Base-by-base conservation (phyloP, 2,888 invertebrate genomes). In the Schizotus pectinicornis region DNA sequence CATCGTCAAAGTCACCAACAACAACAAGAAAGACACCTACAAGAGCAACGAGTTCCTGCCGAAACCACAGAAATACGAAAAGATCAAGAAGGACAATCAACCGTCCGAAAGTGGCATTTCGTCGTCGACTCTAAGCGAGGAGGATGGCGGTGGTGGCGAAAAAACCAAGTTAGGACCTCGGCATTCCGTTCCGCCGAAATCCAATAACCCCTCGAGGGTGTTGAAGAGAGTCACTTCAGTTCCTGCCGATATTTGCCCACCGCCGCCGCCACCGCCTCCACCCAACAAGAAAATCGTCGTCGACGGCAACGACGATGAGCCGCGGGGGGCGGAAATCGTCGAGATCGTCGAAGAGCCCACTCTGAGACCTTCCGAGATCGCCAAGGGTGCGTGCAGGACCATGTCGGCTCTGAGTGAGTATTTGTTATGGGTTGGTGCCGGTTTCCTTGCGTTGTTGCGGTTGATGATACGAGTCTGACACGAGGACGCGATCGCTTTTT, bases 261-360 rank as follows among this genome's bases (percentile, higher is more conserved):
- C 89, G 0, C 88, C 89, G 0, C 90, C 89, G 0, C 90, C 90
- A 0, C 90, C 90, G 0, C 86, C 89, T 9, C 88, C 88, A 0
- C 85, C 0, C 11, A 33, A 8, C 41, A 58, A 30, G 39, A 43
- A 38, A 61, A 62, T 9, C 11, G 35, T 61, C 22, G 58, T 55
- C 6, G 61, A 60, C 9, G 63, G 63, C 6, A 64, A 64, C 35
- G 70, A 71, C 22, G 74, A 74, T 22, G 76, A 77, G 58, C 74
- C 76, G 0, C 62, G 75, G 22, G 77, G 75, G 1, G 73, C 75
- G 1, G 78, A 77, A 65, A 80, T 81, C 7, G 78, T 84, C 14
- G 86, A 83, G 47, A 86, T 88, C 38, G 74, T 88, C 2, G 89
- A 88, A 66, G 89, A 89, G 73, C 88, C 88, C 0, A 88, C 87